These are phyloP conservation scores for Hirtodrosophila duncani DNA, from an alignment of 2,888 invertebrate genomes.

Conservation along the genomic window DNA sequence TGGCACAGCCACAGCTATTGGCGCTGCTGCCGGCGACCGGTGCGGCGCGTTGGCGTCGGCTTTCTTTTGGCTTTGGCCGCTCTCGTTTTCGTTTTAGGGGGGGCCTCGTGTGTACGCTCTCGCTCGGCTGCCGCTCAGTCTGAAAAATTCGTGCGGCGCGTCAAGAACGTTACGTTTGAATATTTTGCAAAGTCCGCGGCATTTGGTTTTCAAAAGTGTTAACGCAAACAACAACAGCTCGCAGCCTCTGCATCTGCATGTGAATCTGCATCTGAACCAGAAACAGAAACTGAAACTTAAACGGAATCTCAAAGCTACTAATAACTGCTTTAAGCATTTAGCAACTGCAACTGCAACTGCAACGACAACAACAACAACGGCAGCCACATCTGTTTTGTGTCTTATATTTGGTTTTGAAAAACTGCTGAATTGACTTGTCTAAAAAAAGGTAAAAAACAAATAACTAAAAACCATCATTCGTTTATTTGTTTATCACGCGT, in stretches of 20 bases:
- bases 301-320: background rate
- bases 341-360: no score
- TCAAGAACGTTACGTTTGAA: constrained; percentile 59
- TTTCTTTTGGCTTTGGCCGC: constrained; percentile 24
- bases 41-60: constrained; percentile 21
- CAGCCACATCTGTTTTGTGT: no score
- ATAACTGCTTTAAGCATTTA: no score
- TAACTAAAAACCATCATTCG: background rate
- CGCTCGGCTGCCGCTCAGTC: constrained; percentile 55
- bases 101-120: constrained; percentile 27
- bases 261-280: constrained; percentile 6
- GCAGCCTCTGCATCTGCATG: constrained; percentile 11
- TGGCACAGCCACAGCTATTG: background rate
- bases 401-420: no score
- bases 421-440: no score
- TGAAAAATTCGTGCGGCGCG: constrained; percentile 69
- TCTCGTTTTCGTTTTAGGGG: constrained; percentile 15
- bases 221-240: constrained; percentile 24
- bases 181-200: constrained; percentile 21
- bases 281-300: constrained; percentile 4
- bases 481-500: constrained; percentile 1
- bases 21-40: constrained; percentile 10
- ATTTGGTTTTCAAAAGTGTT: background rate
- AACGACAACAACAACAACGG: no score
- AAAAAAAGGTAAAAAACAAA: background rate